phyloP scores from a whole-genome alignment of 2,888 invertebrate species.

The Penaeus monodon region DNA sequence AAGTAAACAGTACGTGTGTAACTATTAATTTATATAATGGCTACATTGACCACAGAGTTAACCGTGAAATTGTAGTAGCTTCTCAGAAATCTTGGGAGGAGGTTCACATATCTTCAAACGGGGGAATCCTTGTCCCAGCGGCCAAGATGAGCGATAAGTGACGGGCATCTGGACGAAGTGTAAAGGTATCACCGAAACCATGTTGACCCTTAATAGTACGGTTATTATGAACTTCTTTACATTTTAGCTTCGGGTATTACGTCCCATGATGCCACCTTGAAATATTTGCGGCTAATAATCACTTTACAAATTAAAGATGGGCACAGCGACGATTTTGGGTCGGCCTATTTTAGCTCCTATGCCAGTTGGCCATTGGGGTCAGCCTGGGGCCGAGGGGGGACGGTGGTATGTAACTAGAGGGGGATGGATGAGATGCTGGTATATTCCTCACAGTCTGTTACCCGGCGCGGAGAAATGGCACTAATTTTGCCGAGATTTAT shows the following conservation, averaged over 20 bases:
- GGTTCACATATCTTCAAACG: slow-evolving; percentile 26
- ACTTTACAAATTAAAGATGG: slow-evolving; percentile 49
- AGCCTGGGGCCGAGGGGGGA: neutral
- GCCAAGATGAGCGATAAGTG: slow-evolving; percentile 32
- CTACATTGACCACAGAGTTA: slow-evolving; percentile 62
- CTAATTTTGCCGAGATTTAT: slow-evolving; percentile 9
- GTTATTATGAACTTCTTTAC: slow-evolving; percentile 60
- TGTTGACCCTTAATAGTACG: slow-evolving; percentile 54
- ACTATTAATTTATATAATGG: slow-evolving; percentile 65
- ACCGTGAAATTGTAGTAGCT: slow-evolving; percentile 59
- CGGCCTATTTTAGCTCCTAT: slow-evolving; percentile 1
- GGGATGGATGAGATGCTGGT: slow-evolving; percentile 45
- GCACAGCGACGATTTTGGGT: slow-evolving; percentile 10
- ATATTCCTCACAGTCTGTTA: slow-evolving; percentile 40
- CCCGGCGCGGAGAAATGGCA: slow-evolving; percentile 41
- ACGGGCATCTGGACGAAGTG: slow-evolving; percentile 17
- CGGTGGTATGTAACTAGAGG: slow-evolving; percentile 1
- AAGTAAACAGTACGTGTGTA: slow-evolving; percentile 63
- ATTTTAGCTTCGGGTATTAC: slow-evolving; percentile 55
- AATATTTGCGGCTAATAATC: slow-evolving; percentile 59
- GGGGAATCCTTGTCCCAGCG: neutral
- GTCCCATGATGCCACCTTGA: slow-evolving; percentile 52
- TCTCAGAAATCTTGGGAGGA: slow-evolving; percentile 43
- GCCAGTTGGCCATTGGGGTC: slow-evolving; percentile 7
- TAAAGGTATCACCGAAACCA: slow-evolving; percentile 8